A percentile compares a stretch with the other conserved stretches of the same genome.
Conservation (phyloP, 2,797 vertebrate species). For the Sparidentex hasta region DNA sequence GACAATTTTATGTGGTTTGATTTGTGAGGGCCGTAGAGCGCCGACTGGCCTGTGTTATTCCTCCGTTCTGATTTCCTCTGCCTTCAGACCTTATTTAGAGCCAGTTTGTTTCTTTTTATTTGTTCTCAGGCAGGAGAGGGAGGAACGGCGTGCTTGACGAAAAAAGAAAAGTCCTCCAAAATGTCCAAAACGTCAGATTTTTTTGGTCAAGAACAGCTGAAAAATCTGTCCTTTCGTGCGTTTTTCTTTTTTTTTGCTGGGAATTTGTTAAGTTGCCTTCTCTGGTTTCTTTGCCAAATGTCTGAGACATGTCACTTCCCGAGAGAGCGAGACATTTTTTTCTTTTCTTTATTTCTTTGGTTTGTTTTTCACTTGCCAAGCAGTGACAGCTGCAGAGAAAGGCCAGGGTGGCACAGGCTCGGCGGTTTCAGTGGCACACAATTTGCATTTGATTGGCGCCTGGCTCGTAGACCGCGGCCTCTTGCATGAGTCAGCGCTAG, state of each 20-base stretch:
- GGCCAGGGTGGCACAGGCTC: slow-evolving; percentile 73
- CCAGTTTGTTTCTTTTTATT: slow-evolving; percentile 45
- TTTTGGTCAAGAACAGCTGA: slow-evolving; percentile 55
- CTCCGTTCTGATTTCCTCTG: slow-evolving; percentile 66
- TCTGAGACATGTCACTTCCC: slow-evolving; percentile 62
- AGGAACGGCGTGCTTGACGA: background rate
- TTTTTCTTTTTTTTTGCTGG: background rate
- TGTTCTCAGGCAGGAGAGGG: slow-evolving; percentile 45
- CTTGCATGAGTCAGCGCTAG: slow-evolving; percentile 64
- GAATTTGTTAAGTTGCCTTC: slow-evolving; percentile 15
- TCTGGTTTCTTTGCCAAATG: slow-evolving; percentile 50
- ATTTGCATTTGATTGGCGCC: slow-evolving; percentile 81
- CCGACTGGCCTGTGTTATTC: slow-evolving; percentile 43
- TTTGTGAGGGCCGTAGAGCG: slow-evolving; percentile 53
- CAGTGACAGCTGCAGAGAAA: slow-evolving; percentile 64
- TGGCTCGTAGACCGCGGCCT: slow-evolving; percentile 62
- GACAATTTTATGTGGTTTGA: slow-evolving; percentile 72
- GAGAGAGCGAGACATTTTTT: slow-evolving; percentile 36
- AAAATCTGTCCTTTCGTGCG: slow-evolving; percentile 36
- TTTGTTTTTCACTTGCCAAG: slow-evolving; percentile 48
- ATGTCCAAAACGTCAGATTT: slow-evolving; percentile 42
- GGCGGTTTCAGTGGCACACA: slow-evolving; percentile 72
- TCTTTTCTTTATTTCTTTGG: slow-evolving; percentile 22
- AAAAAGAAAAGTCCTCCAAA: slow-evolving; percentile 32
- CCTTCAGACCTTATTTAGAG: slow-evolving; percentile 68